Evolutionary conservation across 2,888 invertebrate genomes (phyloP).

Genomic region (Eristalis pertinax): DNA sequence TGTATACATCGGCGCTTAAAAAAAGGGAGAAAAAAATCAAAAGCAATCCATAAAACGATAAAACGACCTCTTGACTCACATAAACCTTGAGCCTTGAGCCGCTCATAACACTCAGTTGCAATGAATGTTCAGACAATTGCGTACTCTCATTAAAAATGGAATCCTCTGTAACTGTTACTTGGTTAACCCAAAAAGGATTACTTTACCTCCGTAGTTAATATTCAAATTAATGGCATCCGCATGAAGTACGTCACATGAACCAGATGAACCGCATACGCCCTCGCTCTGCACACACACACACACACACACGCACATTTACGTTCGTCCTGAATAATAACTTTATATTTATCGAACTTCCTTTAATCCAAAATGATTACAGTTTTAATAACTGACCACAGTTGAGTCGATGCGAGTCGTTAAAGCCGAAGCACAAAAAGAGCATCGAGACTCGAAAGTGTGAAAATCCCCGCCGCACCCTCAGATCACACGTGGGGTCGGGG

Average conservation of each 20-base stretch:
- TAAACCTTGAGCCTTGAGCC: neutral
- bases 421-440: conserved; percentile 10
- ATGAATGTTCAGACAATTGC: neutral
- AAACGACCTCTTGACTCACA: neutral
- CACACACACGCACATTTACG: neutral
- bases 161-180: neutral
- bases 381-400: conserved; percentile 68
- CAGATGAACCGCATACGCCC: conserved; percentile 10
- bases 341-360: conserved; percentile 72
- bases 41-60: too few species aligned
- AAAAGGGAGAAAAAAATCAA: too few species aligned
- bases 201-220: conserved; percentile 61
- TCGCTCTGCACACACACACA: neutral
- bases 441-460: conserved; percentile 13
- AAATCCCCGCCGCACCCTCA: conserved; percentile 4
- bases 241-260: conserved; percentile 48
- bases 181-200: conserved; percentile 48
- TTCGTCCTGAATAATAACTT: conserved; percentile 64
- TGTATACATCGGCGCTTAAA: too few species aligned
- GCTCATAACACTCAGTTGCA: neutral
- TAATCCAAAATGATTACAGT: conserved; percentile 72
- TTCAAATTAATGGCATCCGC: conserved; percentile 63
- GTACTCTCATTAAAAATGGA: neutral
- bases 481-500: too few species aligned
- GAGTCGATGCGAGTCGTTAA: conserved; percentile 61